Evolutionary conservation across 2,113 vertebrate genomes (phyloP).

Genomic region (Oreocharis arfaki): DNA sequence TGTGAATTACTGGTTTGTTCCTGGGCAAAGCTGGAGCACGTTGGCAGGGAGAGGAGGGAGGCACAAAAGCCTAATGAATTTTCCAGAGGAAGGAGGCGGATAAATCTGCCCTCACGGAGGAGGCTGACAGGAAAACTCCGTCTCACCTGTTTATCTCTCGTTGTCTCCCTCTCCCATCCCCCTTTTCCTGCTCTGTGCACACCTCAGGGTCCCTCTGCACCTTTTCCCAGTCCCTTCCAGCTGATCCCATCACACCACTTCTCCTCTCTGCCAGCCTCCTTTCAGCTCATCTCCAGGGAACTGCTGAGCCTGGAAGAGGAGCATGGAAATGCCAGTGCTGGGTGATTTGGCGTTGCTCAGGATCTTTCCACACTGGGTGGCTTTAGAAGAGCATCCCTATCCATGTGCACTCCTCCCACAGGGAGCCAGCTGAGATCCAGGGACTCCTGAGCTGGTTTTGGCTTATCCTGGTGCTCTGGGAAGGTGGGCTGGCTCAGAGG

Average conservation of each 20-base stretch:
- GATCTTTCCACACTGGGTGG: background rate
- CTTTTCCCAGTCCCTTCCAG: background rate
- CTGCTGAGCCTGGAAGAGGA: background rate
- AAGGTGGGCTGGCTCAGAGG: background rate
- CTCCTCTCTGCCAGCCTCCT: background rate
- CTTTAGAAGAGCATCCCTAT: background rate
- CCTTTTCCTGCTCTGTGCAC: background rate
- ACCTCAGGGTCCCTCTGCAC: background rate
- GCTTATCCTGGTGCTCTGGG: background rate
- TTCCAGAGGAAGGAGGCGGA: background rate
- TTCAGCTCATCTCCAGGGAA: background rate
- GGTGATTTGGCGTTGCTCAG: background rate
- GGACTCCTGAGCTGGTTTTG: background rate
- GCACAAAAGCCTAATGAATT: conserved; percentile 16
- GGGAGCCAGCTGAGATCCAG: background rate
- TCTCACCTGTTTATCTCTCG: background rate
- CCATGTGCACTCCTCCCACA: background rate
- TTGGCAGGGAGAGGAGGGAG: background rate
- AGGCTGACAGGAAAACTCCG: background rate
- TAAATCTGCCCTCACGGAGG: background rate
- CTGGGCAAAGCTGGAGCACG: background rate
- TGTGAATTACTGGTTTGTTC: background rate
- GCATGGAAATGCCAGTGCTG: background rate
- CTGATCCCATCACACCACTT: background rate
- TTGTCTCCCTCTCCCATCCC: background rate